These are phyloP conservation scores for Nannoperca australis DNA, from an alignment of 2,797 vertebrate genomes.

Conservation along the genomic window DNA sequence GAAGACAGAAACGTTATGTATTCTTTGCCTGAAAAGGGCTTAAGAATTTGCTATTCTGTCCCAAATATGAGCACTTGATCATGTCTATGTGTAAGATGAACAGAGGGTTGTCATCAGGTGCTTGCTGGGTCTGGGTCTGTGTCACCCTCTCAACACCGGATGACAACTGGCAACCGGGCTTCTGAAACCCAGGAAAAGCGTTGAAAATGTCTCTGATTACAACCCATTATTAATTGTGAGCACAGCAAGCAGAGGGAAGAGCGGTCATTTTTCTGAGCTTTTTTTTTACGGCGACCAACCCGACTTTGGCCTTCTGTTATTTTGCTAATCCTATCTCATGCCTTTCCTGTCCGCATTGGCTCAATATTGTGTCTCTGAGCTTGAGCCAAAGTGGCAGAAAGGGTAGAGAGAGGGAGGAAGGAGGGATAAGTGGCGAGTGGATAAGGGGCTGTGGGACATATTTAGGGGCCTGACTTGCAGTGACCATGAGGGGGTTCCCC, in stretches of 20 bases:
- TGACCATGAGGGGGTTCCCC: conserved; percentile 74
- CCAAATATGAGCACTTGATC: conserved; percentile 4
- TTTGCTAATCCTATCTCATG: conserved; percentile 76
- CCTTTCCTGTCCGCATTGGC: conserved; percentile 73
- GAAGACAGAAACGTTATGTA: not conserved
- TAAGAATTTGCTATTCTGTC: not conserved
- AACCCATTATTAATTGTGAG: conserved; percentile 76
- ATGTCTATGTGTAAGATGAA: conserved; percentile 7
- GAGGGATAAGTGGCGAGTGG: conserved; percentile 68
- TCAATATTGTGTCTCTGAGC: conserved; percentile 57
- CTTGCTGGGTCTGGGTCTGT: conserved; percentile 34
- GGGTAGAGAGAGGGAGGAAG: conserved; percentile 44
- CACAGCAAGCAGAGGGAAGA: conserved; percentile 42
- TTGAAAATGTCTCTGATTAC: conserved; percentile 71
- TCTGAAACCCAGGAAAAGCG: conserved; percentile 63
- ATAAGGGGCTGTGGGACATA: conserved; percentile 74
- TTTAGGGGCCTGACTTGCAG: conserved; percentile 62
- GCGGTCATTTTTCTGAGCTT: conserved; percentile 56
- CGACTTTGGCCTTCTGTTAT: conserved; percentile 62
- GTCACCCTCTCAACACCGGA: conserved; percentile 71
- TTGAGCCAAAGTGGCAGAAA: conserved; percentile 66
- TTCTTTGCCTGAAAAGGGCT: not conserved
- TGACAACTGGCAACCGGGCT: conserved; percentile 69
- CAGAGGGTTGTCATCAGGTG: conserved; percentile 59
- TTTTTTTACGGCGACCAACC: conserved; percentile 25